Percentiles rank a stretch among this genome's conserved stretches.
These are phyloP conservation scores for Porites australiensis DNA, from an alignment of 64 coral and sea anemone species.

Conservation along the genomic window DNA sequence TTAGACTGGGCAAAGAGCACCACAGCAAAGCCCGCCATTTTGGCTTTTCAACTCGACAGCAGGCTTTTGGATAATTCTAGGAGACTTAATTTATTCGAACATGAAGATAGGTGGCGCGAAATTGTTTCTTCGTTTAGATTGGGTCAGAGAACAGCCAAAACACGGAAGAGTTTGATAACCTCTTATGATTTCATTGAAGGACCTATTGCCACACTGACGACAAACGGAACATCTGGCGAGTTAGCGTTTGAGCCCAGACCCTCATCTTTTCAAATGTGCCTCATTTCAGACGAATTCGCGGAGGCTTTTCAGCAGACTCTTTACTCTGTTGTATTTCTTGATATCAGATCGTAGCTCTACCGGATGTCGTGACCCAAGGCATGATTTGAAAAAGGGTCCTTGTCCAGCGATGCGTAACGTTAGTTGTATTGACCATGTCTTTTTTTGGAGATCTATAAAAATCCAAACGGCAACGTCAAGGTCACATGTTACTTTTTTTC, in stretches of 20 bases:
- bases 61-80: neutral
- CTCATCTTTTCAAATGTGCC: slow-evolving; percentile 61
- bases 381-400: no score
- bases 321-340: slow-evolving; percentile 49
- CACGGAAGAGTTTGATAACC: slow-evolving; percentile 27
- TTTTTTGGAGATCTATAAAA: no score
- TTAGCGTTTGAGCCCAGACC: slow-evolving; percentile 5
- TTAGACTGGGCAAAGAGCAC: slow-evolving; percentile 36
- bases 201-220: slow-evolving; percentile 2
- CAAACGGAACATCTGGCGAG: neutral
- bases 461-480: no score
- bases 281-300: slow-evolving; percentile 58
- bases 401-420: no score
- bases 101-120: slow-evolving; percentile 4
- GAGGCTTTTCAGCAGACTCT: slow-evolving; percentile 26
- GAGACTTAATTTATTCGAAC: slow-evolving; percentile 22
- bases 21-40: slow-evolving; percentile 66
- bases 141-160: neutral
- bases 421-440: no score
- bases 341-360: neutral
- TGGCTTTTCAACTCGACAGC: slow-evolving; percentile 47
- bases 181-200: slow-evolving; percentile 62
- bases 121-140: slow-evolving; percentile 52
- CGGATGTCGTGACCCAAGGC: no score
- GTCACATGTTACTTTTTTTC: no score